Evolutionary conservation across 2,113 vertebrate species (phyloP), one percentile per base, ranked within the genome.

Genomic region (Bucco capensis): DNA sequence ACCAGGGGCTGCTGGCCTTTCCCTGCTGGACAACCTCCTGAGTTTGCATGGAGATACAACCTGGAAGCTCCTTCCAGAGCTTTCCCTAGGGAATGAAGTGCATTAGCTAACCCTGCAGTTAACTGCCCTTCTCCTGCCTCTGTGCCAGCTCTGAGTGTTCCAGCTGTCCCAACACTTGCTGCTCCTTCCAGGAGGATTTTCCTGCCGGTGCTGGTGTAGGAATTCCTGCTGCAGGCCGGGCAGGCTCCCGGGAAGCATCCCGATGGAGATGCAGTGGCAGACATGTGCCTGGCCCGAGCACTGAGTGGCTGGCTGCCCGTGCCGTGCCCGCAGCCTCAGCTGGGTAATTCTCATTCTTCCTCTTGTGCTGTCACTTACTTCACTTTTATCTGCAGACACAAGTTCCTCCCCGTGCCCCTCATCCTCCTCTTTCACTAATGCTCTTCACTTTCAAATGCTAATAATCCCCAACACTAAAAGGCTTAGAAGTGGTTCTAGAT

Each of bases 371-470:
- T 73, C 96, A 77, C 92, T 86, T 62, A 47, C 90, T 95, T 84
- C 94, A 22, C 95, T 96, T 96, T 91, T 78, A 88, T 91, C 96
- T 76, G 69, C 95, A 54, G 91, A 94, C 96, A 93, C 95, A 95
- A 94, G 93, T 85, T 92, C 96, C 94, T 97, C 93, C 96, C 96
- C n/a, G 77, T 8, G 58, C 10, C 37, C 93, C 90, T 81, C 62
- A 17, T 28, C 83, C 86, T 83, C 86, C 58, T 50, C 94, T 95
- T 37, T 88, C 93, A 44, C 96, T 96, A 97, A 97, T 94, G 96
- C 97, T 98, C 97, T 94, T 97, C 97, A 92, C 97, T 98, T 98
- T 98, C 97, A 98, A 98, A 98, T 98, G 98, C 97, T 98, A 98
- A 98, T 98, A 97, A 96, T 97, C 96, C 60, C 8, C 95, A 84